Evolutionary conservation across 2,888 invertebrate genomes (phyloP).

Genomic region (Drosophila paramelanica): DNA sequence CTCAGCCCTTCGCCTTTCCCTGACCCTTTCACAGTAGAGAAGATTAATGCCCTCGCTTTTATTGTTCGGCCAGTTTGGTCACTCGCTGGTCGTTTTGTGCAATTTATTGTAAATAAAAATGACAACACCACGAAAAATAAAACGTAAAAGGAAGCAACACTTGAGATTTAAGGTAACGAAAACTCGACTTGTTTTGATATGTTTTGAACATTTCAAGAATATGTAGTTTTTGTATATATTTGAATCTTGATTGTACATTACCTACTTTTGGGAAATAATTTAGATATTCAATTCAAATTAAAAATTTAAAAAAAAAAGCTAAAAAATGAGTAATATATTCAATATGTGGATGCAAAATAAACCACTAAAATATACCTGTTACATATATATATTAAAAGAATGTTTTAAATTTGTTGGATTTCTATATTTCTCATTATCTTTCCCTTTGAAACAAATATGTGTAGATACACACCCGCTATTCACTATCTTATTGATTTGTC

Average conservation of each 20-base stretch:
- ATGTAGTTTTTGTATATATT: background rate
- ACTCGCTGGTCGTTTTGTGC: slow-evolving; percentile 68
- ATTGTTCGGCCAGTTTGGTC: slow-evolving; percentile 73
- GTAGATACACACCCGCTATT: background rate
- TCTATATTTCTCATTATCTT: too few species aligned
- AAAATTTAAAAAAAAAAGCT: too few species aligned
- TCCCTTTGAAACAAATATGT: too few species aligned
- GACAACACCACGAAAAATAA: slow-evolving; percentile 40
- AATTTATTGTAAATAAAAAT: slow-evolving; percentile 77
- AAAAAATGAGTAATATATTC: too few species aligned
- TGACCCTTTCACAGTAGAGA: slow-evolving; percentile 31
- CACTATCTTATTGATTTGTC: slow-evolving; percentile 40
- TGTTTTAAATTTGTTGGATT: too few species aligned
- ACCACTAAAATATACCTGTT: too few species aligned
- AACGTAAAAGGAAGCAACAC: slow-evolving; percentile 1
- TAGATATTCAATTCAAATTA: too few species aligned
- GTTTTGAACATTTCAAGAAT: background rate
- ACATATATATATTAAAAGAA: too few species aligned
- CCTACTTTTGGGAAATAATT: too few species aligned
- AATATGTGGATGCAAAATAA: too few species aligned
- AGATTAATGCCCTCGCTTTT: slow-evolving; percentile 75
- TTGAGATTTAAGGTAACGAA: background rate
- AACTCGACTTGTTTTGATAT: slow-evolving; percentile 13
- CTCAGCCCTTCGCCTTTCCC: background rate
- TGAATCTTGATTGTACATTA: background rate